A percentile compares a stretch with the other conserved stretches of the same genome.
phyloP scores from a whole-genome alignment of 2,797 vertebrate species.

The Liasis olivaceus region DNA sequence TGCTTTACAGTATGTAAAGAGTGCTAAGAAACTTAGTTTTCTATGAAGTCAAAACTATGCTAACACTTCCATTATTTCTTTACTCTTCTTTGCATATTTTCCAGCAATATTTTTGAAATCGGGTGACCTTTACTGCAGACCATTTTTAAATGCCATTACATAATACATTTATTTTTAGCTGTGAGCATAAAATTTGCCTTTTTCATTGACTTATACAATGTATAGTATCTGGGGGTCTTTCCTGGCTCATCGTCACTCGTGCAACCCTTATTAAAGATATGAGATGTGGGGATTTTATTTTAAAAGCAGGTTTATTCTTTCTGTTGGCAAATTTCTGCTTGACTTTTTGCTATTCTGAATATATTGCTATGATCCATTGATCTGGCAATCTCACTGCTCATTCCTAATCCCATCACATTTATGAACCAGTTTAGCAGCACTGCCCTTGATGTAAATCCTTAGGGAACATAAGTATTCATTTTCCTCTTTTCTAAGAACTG shows the following conservation, averaged over 20 bases:
- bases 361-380: neutral
- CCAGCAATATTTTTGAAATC: neutral
- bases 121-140: neutral
- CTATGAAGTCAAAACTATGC: neutral
- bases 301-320: neutral
- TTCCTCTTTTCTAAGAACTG: neutral
- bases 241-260: neutral
- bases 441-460: neutral
- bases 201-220: neutral
- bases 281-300: neutral
- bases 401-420: neutral
- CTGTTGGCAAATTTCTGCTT: neutral
- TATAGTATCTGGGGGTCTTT: neutral
- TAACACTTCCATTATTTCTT: neutral
- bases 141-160: neutral
- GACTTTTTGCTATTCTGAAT: neutral
- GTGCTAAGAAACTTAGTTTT: neutral
- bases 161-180: neutral
- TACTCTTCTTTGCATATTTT: neutral
- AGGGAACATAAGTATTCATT: neutral
- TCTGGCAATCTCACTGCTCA: neutral
- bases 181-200: neutral
- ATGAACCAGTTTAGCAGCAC: neutral
- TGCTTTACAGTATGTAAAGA: neutral
- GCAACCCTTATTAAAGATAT: neutral